These are phyloP conservation scores for Drosophila kanapiae DNA, from an alignment of 1,140 invertebrate genomes.

Conservation along the genomic window DNA sequence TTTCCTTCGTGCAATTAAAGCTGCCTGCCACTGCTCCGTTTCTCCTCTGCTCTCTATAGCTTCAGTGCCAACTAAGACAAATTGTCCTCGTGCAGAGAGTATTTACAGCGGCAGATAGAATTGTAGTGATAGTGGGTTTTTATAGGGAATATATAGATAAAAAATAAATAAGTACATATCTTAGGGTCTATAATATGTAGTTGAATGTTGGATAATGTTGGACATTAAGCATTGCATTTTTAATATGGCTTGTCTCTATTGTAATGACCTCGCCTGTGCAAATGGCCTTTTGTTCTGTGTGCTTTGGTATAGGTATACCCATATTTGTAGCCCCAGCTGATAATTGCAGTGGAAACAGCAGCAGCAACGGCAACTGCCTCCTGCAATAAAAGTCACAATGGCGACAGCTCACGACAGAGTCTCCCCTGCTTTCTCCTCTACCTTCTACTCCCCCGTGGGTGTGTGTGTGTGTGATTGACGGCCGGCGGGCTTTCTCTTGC, in stretches of 20 bases:
- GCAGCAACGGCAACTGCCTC: conserved; percentile 37
- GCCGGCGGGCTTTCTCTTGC: conserved; percentile 29
- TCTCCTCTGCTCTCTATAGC: conserved; percentile 1
- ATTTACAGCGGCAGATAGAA: background rate
- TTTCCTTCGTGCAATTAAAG: conserved; percentile 60
- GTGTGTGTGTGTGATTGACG: conserved; percentile 35
- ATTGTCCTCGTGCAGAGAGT: conserved; percentile 32
- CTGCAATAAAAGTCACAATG: conserved; percentile 54
- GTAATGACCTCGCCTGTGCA: background rate
- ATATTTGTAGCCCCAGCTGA: conserved; percentile 42
- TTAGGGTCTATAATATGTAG: too few relatives aligned
- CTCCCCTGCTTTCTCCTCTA: conserved; percentile 9
- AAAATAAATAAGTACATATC: too few relatives aligned
- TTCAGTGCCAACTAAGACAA: conserved; percentile 34
- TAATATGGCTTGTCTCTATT: background rate
- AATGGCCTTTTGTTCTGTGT: background rate
- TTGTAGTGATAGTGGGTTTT: background rate
- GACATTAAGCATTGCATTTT: background rate
- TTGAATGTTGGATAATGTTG: too few relatives aligned
- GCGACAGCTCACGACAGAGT: conserved; percentile 55
- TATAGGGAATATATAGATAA: background rate
- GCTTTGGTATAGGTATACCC: conserved; percentile 2
- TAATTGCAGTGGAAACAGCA: conserved; percentile 53
- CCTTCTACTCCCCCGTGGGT: conserved; percentile 7
- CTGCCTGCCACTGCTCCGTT: conserved; percentile 22